Evolutionary conservation across 30 jellyfish, hydroid and myxozoan species (phyloP).

Genomic region (Sanderia malayensis): DNA sequence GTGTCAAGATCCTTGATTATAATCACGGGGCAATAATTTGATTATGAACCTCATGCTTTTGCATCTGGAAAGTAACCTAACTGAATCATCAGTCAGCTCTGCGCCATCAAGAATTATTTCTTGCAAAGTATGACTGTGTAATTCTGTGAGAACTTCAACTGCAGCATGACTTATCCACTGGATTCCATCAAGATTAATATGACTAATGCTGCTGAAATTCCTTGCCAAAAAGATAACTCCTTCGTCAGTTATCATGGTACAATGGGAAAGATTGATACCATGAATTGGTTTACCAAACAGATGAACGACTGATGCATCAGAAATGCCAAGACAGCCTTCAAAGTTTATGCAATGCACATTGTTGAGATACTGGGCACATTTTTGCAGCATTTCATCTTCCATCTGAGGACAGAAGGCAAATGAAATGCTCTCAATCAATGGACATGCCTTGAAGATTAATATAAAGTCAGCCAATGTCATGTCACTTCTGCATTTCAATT

Average conservation of each 20-base stretch:
- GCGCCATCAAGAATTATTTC: slow-evolving; percentile 84
- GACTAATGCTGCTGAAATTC: slow-evolving; percentile 43
- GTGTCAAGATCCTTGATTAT: no score
- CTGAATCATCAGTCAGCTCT: slow-evolving; percentile 58
- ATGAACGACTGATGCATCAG: slow-evolving; percentile 62
- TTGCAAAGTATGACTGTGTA: slow-evolving; percentile 35
- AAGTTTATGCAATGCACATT: slow-evolving; percentile 35
- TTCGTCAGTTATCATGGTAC: slow-evolving; percentile 75
- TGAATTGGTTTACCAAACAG: slow-evolving; percentile 64
- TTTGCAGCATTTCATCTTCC: slow-evolving; percentile 38
- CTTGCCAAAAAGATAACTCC: slow-evolving; percentile 71
- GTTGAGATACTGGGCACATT: slow-evolving; percentile 26
- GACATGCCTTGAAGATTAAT: slow-evolving; percentile 51
- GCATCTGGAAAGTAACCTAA: slow-evolving; percentile 52
- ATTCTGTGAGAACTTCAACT: slow-evolving; percentile 50
- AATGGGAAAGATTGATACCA: slow-evolving; percentile 57
- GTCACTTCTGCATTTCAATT: slow-evolving; percentile 56
- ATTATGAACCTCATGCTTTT: slow-evolving; percentile 59
- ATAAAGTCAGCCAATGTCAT: slow-evolving; percentile 28
- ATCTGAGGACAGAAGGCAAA: slow-evolving; percentile 78
- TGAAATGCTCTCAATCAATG: slow-evolving; percentile 52
- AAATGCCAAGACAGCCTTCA: slow-evolving; percentile 72
- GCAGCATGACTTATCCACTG: slow-evolving; percentile 78
- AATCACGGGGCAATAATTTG: no score
- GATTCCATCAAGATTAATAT: slow-evolving; percentile 75